Conservation (phyloP, 2,797 vertebrate genomes). For the Manis crassicaudata region DNA sequence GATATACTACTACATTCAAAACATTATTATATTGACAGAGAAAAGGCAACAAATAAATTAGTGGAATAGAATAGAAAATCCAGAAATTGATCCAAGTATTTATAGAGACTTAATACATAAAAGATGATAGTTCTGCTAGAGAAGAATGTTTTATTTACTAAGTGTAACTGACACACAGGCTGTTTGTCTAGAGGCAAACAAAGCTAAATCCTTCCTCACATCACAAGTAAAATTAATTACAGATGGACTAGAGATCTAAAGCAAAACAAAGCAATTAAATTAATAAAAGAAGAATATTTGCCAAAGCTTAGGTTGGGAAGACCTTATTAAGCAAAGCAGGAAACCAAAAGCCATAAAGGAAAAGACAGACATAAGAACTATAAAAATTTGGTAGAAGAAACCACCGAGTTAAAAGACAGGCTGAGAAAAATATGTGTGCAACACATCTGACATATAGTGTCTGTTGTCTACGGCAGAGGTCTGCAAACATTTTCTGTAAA, state of each 20-base stretch:
- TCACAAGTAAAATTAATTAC: not conserved
- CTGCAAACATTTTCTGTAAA: not conserved
- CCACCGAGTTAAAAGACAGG: not conserved
- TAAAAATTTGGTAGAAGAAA: not conserved
- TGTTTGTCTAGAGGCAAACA: not conserved
- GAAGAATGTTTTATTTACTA: not conserved
- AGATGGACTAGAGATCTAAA: not conserved
- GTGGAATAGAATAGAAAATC: not conserved
- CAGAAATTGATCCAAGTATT: not conserved
- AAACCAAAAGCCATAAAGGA: not conserved
- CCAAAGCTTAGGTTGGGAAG: not conserved
- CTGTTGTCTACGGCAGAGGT: not conserved
- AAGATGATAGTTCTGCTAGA: not conserved
- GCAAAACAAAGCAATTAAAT: slow-evolving; percentile 1
- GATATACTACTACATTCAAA: not conserved
- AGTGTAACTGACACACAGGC: not conserved
- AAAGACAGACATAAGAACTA: not conserved
- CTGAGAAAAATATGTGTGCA: not conserved
- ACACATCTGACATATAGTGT: not conserved
- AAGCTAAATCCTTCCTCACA: not conserved
- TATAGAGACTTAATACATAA: not conserved
- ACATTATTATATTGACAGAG: not conserved
- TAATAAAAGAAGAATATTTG: not conserved
- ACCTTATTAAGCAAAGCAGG: not conserved
- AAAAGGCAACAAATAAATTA: not conserved